Evolutionary conservation across 2,113 vertebrate genomes (phyloP).

Genomic region (Thalassoma bifasciatum): DNA sequence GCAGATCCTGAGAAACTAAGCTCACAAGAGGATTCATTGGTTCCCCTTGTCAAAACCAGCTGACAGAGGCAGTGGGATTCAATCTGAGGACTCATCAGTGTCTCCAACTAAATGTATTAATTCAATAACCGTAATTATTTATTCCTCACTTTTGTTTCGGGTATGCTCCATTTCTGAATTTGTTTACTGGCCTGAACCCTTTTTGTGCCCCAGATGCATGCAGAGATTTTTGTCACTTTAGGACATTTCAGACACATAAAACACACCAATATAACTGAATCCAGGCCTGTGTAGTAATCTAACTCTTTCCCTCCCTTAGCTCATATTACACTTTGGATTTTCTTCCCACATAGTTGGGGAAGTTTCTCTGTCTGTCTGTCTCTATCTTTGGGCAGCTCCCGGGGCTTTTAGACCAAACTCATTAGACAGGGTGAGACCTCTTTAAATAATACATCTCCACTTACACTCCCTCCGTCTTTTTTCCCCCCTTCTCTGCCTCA

Average conservation of each 20-base stretch:
- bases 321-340: conserved; percentile 60
- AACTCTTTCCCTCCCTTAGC: conserved; percentile 19
- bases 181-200: not conserved
- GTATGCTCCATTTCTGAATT: too few species aligned
- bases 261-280: conserved; percentile 36
- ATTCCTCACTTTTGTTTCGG: not conserved
- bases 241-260: conserved; percentile 38
- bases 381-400: conserved; percentile 71
- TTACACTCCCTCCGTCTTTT: conserved; percentile 69
- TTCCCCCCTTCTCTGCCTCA: conserved; percentile 37
- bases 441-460: conserved; percentile 83
- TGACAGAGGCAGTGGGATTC: too few species aligned
- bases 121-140: not conserved
- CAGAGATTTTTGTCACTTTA: conserved; percentile 12
- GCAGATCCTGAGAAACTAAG: too few species aligned
- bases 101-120: too few species aligned
- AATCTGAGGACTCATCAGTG: too few species aligned
- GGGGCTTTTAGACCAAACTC: conserved; percentile 80
- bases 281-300: conserved; percentile 22
- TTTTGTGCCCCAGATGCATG: conserved; percentile 4
- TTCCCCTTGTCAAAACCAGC: too few species aligned
- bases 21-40: too few species aligned
- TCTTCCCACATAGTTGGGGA: conserved; percentile 60
- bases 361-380: conserved; percentile 58
- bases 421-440: conserved; percentile 83